Evolutionary conservation across 2,888 invertebrate genomes (phyloP).

Genomic region (Tryphoninae sp.): DNA sequence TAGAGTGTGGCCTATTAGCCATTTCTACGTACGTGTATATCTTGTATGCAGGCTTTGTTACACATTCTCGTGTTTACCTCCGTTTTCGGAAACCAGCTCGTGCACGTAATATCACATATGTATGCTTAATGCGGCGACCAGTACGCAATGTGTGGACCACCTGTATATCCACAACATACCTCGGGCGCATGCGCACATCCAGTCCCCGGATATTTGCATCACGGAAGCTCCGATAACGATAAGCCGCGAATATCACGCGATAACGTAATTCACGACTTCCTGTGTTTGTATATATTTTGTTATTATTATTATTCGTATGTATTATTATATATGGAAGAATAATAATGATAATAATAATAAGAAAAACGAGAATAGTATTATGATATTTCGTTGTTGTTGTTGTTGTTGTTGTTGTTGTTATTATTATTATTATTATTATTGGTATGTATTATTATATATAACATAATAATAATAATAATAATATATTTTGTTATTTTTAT

Average conservation of each 20-base stretch:
- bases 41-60: conserved; percentile 30
- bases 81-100: conserved; percentile 21
- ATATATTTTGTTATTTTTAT: too few species aligned
- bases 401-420: too few species aligned
- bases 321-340: too few species aligned
- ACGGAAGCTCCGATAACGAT: conserved; percentile 52
- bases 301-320: too few species aligned
- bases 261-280: conserved; percentile 48
- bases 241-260: conserved; percentile 59
- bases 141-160: conserved; percentile 29
- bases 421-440: too few species aligned
- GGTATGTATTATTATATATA: too few species aligned
- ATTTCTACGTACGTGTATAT: not conserved
- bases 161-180: conserved; percentile 27
- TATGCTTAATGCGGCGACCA: conserved; percentile 26
- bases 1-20: too few species aligned
- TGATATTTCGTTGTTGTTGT: too few species aligned
- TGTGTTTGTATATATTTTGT: conserved; percentile 6
- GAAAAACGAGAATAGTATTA: too few species aligned
- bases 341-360: too few species aligned
- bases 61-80: conserved; percentile 15
- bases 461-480: too few species aligned
- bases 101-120: conserved; percentile 8
- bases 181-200: conserved; percentile 23
- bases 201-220: conserved; percentile 51